Percentiles rank a stretch among this genome's conserved stretches.
These are phyloP conservation scores for Lamproptera curius DNA, from an alignment of 2,888 invertebrate genomes.

Conservation along the genomic window DNA sequence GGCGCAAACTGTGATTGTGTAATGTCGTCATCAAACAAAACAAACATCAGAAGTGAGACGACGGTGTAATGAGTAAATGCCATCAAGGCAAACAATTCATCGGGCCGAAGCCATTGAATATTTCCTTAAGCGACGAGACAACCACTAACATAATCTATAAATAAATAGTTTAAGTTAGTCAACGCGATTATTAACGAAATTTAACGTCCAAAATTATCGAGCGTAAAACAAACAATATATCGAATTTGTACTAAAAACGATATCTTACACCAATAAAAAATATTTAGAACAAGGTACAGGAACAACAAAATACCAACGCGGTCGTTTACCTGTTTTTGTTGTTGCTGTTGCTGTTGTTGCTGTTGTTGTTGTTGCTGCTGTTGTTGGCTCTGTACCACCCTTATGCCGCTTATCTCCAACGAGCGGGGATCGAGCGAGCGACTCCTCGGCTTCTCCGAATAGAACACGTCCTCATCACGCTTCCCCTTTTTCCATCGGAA, in stretches of 20 bases:
- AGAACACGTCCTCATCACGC: constrained; percentile 75
- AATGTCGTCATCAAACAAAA: background rate
- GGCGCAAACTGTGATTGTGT: background rate
- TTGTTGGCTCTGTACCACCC: constrained; percentile 74
- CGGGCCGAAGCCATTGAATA: background rate
- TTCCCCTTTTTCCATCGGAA: constrained; percentile 84
- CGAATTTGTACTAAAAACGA: too few species aligned
- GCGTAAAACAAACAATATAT: too few species aligned
- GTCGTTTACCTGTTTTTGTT: constrained; percentile 35
- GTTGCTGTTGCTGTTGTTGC: constrained; percentile 68
- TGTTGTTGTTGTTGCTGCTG: constrained; percentile 51
- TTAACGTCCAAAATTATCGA: too few species aligned
- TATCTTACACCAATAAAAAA: too few species aligned
- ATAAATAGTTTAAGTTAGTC: too few species aligned
- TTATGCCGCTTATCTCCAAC: constrained; percentile 83
- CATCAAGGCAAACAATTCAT: too few species aligned
- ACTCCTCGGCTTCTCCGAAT: constrained; percentile 82
- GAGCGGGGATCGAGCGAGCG: constrained; percentile 85
- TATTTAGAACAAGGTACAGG: too few species aligned
- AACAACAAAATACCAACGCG: too few species aligned
- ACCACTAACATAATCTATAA: background rate
- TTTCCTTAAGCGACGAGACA: background rate
- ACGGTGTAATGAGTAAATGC: too few species aligned
- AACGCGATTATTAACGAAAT: too few species aligned
- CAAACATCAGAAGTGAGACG: too few species aligned